These are phyloP conservation scores for Pristionchus maxplancki DNA, from an alignment of 2,888 invertebrate genomes.

Conservation along the genomic window DNA sequence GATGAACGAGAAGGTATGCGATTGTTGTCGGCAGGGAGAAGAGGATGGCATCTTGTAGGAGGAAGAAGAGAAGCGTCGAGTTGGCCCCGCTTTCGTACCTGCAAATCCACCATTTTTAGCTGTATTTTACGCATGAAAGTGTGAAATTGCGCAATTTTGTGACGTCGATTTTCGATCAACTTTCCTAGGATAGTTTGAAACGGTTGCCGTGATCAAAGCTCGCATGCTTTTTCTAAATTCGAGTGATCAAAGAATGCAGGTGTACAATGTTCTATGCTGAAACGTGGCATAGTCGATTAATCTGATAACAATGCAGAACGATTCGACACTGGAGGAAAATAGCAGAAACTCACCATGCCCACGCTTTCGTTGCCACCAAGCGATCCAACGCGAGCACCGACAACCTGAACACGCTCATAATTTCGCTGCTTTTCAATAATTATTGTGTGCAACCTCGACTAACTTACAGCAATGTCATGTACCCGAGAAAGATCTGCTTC, in stretches of 20 bases:
- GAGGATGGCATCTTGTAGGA: neutral
- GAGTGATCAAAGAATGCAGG: neutral
- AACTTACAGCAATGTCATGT: neutral
- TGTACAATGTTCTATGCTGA: neutral
- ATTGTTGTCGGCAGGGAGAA: neutral
- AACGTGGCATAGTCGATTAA: neutral
- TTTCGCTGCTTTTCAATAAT: too few species aligned
- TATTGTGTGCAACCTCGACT: neutral
- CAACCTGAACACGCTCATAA: neutral
- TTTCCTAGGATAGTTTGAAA: neutral
- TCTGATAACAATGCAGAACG: neutral
- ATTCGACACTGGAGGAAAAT: too few species aligned
- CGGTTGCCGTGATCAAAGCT: neutral
- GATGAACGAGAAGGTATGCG: neutral
- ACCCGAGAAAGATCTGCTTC: conserved; percentile 20
- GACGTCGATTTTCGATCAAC: neutral
- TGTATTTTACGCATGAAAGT: neutral
- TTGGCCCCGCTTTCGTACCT: conserved; percentile 15
- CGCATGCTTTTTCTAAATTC: neutral
- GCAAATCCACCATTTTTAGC: too few species aligned
- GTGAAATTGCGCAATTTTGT: too few species aligned
- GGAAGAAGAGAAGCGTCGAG: neutral
- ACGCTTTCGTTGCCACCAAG: neutral
- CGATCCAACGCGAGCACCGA: neutral
- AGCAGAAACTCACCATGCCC: neutral